Evolutionary conservation across 1,140 invertebrate genomes (phyloP).

Genomic region (Arctopsyche grandis): DNA sequence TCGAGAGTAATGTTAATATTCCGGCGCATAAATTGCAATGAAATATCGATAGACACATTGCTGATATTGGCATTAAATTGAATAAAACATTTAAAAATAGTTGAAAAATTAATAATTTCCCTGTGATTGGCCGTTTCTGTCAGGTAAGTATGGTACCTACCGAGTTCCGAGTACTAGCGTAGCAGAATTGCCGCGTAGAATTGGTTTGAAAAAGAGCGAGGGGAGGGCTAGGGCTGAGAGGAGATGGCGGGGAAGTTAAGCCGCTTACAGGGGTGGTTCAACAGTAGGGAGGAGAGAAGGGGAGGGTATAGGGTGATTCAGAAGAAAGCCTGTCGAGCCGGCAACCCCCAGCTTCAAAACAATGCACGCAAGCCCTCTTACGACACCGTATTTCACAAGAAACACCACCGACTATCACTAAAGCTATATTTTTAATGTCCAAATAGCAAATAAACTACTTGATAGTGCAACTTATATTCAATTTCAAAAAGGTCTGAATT

Average conservation of each 20-base stretch:
- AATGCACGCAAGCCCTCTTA: constrained; percentile 32
- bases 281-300: background rate
- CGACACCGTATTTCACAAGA: background rate
- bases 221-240: constrained; percentile 48
- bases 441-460: background rate
- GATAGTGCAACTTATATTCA: background rate
- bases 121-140: background rate
- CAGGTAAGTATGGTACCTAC: background rate
- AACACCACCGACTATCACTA: background rate
- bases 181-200: constrained; percentile 25
- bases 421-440: background rate
- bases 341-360: constrained; percentile 5
- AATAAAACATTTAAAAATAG: too few species aligned
- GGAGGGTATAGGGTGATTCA: constrained; percentile 12
- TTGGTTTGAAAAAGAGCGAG: constrained; percentile 41
- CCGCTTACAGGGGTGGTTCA: constrained; percentile 59
- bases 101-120: background rate
- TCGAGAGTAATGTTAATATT: too few species aligned
- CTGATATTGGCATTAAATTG: too few species aligned
- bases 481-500: background rate
- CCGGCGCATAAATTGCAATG: too few species aligned
- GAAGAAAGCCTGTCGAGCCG: constrained; percentile 40
- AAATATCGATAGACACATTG: too few species aligned
- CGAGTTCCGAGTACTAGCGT: constrained; percentile 11
- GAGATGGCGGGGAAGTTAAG: constrained; percentile 57